These are phyloP conservation scores for Drosophila yakuba DNA, from an alignment of 1,140 invertebrate genomes.

Conservation along the genomic window DNA sequence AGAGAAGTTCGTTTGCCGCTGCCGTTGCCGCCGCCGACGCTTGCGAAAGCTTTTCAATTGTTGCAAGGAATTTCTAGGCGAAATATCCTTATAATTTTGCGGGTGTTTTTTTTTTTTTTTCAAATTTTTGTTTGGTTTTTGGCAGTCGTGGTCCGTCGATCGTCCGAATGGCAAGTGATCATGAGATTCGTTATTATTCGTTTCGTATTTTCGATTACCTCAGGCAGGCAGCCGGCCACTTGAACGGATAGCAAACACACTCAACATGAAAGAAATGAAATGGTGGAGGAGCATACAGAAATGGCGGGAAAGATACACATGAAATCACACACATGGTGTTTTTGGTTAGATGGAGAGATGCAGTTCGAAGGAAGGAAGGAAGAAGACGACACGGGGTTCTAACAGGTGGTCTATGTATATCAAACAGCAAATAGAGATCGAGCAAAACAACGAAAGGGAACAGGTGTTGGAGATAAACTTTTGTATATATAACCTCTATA, in stretches of 20 bases:
- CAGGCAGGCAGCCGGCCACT: slow-evolving; percentile 57
- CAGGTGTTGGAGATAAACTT: background rate
- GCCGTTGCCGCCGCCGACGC: slow-evolving; percentile 50
- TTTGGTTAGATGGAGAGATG: slow-evolving; percentile 19
- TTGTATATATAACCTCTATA: background rate
- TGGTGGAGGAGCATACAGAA: slow-evolving; percentile 14
- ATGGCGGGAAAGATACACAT: slow-evolving; percentile 3
- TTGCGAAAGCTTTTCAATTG: slow-evolving; percentile 28
- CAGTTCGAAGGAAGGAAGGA: background rate
- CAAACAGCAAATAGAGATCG: slow-evolving; percentile 12
- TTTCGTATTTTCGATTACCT: slow-evolving; percentile 2
- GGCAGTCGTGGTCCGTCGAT: slow-evolving; percentile 12
- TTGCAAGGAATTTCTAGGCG: slow-evolving; percentile 24
- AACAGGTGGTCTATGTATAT: background rate
- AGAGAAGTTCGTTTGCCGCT: slow-evolving; percentile 23
- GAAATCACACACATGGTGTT: background rate
- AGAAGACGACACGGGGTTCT: background rate
- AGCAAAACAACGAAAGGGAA: slow-evolving; percentile 1
- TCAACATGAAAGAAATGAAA: slow-evolving; percentile 17
- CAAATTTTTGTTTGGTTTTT: slow-evolving; percentile 1
- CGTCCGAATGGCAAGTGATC: slow-evolving; percentile 62
- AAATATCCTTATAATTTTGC: slow-evolving; percentile 20
- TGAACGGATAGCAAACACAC: slow-evolving; percentile 37
- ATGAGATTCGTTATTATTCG: slow-evolving; percentile 10
- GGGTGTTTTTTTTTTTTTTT: background rate